These are phyloP conservation scores for Tethea ocularis DNA, from an alignment of 2,888 invertebrate species.

Conservation along the genomic window DNA sequence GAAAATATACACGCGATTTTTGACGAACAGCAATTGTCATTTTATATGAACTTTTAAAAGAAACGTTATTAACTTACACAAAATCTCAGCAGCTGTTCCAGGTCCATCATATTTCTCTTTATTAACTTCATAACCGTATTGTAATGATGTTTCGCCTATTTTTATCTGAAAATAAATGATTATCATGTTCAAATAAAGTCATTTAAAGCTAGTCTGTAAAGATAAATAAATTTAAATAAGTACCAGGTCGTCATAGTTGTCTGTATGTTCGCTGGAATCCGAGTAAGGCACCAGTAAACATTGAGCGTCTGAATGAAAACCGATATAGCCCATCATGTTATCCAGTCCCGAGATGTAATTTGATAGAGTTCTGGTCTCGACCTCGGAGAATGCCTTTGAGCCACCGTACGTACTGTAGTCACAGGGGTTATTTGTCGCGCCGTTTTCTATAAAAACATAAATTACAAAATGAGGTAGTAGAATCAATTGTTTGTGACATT, in stretches of 20 bases:
- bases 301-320: constrained; percentile 90
- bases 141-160: constrained; percentile 66
- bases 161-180: constrained; percentile 49
- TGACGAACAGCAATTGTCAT: no score
- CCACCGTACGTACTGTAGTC: constrained; percentile 87
- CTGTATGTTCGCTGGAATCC: constrained; percentile 78
- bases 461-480: no score
- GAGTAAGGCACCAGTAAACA: constrained; percentile 87
- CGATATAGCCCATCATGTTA: constrained; percentile 85
- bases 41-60: no score
- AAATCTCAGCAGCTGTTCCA: constrained; percentile 79
- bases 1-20: no score
- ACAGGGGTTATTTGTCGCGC: constrained; percentile 84
- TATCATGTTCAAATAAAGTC: no score
- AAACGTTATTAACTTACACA: constrained; percentile 71
- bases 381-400: constrained; percentile 87
- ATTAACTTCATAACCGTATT: constrained; percentile 64
- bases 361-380: constrained; percentile 84
- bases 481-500: no score
- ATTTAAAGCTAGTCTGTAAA: not conserved
- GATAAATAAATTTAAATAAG: constrained; percentile 18
- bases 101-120: constrained; percentile 67
- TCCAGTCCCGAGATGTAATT: constrained; percentile 80
- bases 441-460: constrained; percentile 35
- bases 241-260: constrained; percentile 79